Conservation (phyloP, 2,888 invertebrate genomes). For the Notodonta ziczac region DNA sequence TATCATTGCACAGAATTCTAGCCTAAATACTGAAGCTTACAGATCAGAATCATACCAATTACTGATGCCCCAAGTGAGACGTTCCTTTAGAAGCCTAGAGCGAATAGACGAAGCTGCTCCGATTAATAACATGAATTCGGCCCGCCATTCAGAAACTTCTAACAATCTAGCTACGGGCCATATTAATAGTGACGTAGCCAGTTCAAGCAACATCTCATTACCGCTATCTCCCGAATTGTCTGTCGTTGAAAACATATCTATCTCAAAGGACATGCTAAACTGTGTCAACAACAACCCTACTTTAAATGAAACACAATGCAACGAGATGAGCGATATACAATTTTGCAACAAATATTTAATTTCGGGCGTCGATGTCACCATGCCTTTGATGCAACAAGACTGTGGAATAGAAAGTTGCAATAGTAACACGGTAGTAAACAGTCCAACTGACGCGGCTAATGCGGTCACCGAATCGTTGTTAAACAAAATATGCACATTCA, state of each 20-base stretch:
- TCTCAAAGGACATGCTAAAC: slow-evolving; percentile 55
- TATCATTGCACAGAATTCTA: slow-evolving; percentile 45
- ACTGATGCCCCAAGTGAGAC: slow-evolving; percentile 50
- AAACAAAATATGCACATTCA: slow-evolving; percentile 51
- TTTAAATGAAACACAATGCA: slow-evolving; percentile 50
- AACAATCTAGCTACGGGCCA: slow-evolving; percentile 22
- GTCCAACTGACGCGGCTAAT: slow-evolving; percentile 23
- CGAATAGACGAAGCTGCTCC: slow-evolving; percentile 56
- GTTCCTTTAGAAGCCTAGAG: slow-evolving; percentile 39
- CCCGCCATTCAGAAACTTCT: slow-evolving; percentile 17
- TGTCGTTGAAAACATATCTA: slow-evolving; percentile 70
- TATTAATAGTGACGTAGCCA: slow-evolving; percentile 36
- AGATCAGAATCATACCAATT: slow-evolving; percentile 69
- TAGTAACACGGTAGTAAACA: slow-evolving; percentile 21
- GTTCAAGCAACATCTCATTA: slow-evolving; percentile 65
- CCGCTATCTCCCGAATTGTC: slow-evolving; percentile 74
- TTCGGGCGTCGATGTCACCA: slow-evolving; percentile 55
- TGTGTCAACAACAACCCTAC: slow-evolving; percentile 41
- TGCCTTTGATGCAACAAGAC: slow-evolving; percentile 68
- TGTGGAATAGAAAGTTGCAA: slow-evolving; percentile 48
- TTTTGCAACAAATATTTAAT: slow-evolving; percentile 53
- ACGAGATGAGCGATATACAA: slow-evolving; percentile 26
- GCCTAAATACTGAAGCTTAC: slow-evolving; percentile 48
- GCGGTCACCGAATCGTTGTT: slow-evolving; percentile 55
- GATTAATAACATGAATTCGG: slow-evolving; percentile 16